Evolutionary conservation across 2,113 vertebrate species (phyloP).

Genomic region (Geococcyx californianus): DNA sequence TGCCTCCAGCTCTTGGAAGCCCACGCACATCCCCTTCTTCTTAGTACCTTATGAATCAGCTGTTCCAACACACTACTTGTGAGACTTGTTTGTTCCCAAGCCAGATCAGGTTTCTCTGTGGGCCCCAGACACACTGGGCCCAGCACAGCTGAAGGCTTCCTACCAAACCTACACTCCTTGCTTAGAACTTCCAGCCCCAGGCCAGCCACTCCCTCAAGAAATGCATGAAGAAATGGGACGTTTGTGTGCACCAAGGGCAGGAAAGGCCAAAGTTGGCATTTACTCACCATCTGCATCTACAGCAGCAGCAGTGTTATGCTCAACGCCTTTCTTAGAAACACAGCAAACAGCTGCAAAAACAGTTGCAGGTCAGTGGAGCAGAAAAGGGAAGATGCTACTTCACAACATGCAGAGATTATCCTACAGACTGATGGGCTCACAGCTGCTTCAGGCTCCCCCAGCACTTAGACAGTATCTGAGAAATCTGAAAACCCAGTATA

Average conservation of each 20-base stretch:
- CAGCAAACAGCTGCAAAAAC: conserved; percentile 85
- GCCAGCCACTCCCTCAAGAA: background rate
- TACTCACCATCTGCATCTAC: conserved; percentile 87
- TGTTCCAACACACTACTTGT: background rate
- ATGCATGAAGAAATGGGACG: background rate
- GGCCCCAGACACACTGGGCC: background rate
- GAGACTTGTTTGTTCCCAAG: background rate
- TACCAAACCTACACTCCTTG: background rate
- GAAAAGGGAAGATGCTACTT: background rate
- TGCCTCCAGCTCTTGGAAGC: background rate
- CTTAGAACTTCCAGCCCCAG: background rate
- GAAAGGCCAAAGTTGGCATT: background rate
- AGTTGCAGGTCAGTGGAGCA: conserved; percentile 15
- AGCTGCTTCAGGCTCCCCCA: background rate
- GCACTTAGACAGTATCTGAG: background rate
- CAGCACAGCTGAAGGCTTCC: background rate
- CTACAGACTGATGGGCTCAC: background rate
- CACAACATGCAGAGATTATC: background rate
- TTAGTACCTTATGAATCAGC: background rate
- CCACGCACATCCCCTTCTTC: background rate
- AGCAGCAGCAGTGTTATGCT: conserved; percentile 77
- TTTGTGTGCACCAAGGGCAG: background rate
- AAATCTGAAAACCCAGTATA: background rate
- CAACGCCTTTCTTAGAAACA: conserved; percentile 86
- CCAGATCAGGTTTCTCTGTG: background rate